Evolutionary conservation across 2,113 vertebrate genomes (phyloP).

Genomic region (Zootoca vivipara): DNA sequence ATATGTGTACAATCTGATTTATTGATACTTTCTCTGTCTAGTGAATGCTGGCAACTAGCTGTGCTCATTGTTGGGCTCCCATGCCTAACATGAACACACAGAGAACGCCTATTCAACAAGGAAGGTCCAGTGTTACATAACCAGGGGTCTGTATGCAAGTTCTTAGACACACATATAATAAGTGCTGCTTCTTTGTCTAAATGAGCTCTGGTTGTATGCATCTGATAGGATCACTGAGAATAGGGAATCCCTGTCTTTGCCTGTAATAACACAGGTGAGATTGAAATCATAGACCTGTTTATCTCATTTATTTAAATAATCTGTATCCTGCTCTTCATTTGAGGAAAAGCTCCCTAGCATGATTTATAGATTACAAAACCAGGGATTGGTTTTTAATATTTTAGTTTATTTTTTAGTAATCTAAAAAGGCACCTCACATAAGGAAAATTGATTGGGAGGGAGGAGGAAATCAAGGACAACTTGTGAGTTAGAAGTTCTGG

Average conservation of each 20-base stretch:
- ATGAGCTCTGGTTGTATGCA: conserved; percentile 48
- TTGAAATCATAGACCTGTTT: neutral
- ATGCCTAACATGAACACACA: neutral
- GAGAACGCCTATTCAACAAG: neutral
- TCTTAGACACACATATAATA: too few species aligned
- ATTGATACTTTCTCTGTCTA: too few species aligned
- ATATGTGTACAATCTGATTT: neutral
- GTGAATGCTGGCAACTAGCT: neutral
- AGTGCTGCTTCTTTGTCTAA: neutral
- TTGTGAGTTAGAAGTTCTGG: too few species aligned
- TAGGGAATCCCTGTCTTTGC: neutral
- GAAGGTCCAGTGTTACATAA: neutral
- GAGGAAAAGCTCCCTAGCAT: too few species aligned
- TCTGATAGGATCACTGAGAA: conserved; percentile 20
- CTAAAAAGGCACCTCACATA: too few species aligned
- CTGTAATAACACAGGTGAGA: neutral
- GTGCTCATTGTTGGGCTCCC: neutral
- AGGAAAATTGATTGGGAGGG: too few species aligned
- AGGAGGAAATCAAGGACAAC: too few species aligned
- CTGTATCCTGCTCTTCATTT: too few species aligned
- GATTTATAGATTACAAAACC: too few species aligned
- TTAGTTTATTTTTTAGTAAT: too few species aligned
- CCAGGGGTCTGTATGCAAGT: neutral
- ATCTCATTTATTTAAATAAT: neutral
- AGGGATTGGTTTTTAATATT: too few species aligned